Evolutionary conservation across 2,797 vertebrate species (phyloP).

Genomic region (Emys orbicularis): DNA sequence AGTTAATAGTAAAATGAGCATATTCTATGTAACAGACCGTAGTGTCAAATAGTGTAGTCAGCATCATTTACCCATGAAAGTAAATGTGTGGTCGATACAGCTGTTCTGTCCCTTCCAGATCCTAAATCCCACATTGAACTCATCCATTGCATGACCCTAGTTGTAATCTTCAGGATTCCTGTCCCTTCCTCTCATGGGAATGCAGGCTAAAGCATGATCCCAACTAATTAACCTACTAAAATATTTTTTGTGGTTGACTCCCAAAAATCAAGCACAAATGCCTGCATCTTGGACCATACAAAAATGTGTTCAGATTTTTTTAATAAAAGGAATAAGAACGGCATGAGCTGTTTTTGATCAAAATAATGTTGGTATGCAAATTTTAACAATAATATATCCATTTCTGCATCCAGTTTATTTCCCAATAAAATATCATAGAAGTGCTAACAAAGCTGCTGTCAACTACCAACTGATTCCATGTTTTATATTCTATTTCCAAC

Average conservation of each 20-base stretch:
- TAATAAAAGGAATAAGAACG: neutral
- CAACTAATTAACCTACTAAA: neutral
- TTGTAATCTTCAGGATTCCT: neutral
- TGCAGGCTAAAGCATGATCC: fast-evolving
- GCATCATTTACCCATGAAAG: neutral
- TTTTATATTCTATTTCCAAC: constrained; percentile 60
- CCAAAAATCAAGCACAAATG: neutral
- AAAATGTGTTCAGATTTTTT: neutral
- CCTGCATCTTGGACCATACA: neutral
- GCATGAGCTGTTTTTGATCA: neutral
- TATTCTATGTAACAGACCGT: neutral
- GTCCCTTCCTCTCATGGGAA: neutral
- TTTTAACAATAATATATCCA: neutral
- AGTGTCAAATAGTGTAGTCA: neutral
- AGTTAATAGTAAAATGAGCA: constrained; percentile 10
- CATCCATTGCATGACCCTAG: neutral
- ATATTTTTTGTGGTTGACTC: neutral
- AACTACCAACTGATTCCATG: constrained; percentile 33
- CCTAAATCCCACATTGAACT: fast-evolving
- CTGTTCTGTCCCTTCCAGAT: neutral
- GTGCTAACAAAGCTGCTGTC: constrained; percentile 42
- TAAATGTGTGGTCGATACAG: neutral
- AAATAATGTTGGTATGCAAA: neutral
- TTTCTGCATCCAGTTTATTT: constrained; percentile 2
- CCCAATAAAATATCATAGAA: constrained; percentile 7